phyloP scores from a whole-genome alignment of 2,888 invertebrate genomes.

The Sycophila texana region DNA sequence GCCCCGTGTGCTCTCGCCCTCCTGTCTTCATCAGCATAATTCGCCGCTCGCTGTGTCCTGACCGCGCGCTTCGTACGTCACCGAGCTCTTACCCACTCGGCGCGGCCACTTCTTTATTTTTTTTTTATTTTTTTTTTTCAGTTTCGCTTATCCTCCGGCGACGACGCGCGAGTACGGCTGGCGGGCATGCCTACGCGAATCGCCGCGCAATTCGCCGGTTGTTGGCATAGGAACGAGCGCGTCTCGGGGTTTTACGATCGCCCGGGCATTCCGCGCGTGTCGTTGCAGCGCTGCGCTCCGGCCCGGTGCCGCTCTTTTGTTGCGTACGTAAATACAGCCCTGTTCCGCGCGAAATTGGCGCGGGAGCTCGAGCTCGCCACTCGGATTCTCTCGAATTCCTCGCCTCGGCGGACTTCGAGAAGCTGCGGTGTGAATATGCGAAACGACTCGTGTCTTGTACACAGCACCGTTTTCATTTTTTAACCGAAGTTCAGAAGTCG shows the following conservation, averaged over 20 bases:
- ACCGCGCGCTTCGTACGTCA: background rate
- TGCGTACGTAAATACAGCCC: conserved; percentile 56
- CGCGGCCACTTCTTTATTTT: conserved; percentile 12
- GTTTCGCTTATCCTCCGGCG: no score
- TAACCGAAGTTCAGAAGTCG: no score
- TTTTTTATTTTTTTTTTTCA: background rate
- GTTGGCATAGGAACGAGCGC: conserved; percentile 43
- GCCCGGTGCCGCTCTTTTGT: conserved; percentile 45
- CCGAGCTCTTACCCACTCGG: conserved; percentile 6
- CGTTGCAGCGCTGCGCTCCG: conserved; percentile 47
- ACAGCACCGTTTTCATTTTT: no score
- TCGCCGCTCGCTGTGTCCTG: conserved; percentile 27
- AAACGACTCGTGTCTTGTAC: background rate
- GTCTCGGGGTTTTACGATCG: conserved; percentile 54
- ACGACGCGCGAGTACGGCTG: background rate
- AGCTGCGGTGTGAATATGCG: background rate
- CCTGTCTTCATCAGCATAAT: conserved; percentile 38
- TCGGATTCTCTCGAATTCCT: conserved; percentile 47
- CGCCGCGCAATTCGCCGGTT: conserved; percentile 2
- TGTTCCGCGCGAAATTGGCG: conserved; percentile 55
- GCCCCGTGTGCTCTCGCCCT: background rate
- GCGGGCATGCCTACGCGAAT: background rate
- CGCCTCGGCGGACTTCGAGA: background rate
- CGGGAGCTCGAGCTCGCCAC: conserved; percentile 31
- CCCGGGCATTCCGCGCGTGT: conserved; percentile 56